Conservation (phyloP, 2,797 vertebrate genomes). For the Takifugu rubripes region DNA sequence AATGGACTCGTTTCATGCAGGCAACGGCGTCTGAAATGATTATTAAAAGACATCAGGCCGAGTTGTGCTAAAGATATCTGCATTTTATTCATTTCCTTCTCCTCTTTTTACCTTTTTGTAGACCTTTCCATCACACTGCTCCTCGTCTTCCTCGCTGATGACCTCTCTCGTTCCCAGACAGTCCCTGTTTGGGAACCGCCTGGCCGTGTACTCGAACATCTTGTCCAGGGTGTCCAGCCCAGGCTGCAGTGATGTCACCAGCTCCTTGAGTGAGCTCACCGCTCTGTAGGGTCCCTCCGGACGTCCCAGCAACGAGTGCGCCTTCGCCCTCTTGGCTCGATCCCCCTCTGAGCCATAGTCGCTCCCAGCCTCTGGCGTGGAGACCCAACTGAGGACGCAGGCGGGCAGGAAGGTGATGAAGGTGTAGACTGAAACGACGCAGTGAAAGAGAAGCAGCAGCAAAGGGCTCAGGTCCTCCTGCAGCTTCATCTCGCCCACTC, state of each 20-base stretch:
- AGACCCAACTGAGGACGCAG: slow-evolving; percentile 72
- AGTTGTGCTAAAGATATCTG: not conserved
- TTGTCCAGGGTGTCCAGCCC: slow-evolving; percentile 88
- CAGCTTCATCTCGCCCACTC: slow-evolving; percentile 79
- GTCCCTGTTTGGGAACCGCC: slow-evolving; percentile 78
- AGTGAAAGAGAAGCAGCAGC: slow-evolving; percentile 83
- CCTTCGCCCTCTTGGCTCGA: slow-evolving; percentile 81
- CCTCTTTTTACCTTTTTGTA: slow-evolving; percentile 88
- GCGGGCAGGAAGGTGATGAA: slow-evolving; percentile 84
- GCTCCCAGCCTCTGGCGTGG: slow-evolving; percentile 28
- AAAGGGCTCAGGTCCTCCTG: slow-evolving; percentile 87
- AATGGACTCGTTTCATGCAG: not conserved
- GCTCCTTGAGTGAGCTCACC: slow-evolving; percentile 72
- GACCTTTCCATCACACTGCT: slow-evolving; percentile 86
- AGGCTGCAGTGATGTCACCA: slow-evolving; percentile 79
- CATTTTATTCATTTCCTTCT: not conserved
- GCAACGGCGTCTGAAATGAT: not conserved
- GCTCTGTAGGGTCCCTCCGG: slow-evolving; percentile 85
- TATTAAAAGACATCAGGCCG: not conserved
- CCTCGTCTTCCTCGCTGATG: slow-evolving; percentile 90
- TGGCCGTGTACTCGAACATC: slow-evolving; percentile 81
- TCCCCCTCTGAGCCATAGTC: slow-evolving; percentile 73
- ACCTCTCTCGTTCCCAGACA: slow-evolving; percentile 90
- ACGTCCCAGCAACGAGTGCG: slow-evolving; percentile 72
- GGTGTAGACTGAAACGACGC: slow-evolving; percentile 82